These are phyloP conservation scores for Bergia sp. DNA, from an alignment of 92 coral and sea anemone genomes.

Conservation along the genomic window DNA sequence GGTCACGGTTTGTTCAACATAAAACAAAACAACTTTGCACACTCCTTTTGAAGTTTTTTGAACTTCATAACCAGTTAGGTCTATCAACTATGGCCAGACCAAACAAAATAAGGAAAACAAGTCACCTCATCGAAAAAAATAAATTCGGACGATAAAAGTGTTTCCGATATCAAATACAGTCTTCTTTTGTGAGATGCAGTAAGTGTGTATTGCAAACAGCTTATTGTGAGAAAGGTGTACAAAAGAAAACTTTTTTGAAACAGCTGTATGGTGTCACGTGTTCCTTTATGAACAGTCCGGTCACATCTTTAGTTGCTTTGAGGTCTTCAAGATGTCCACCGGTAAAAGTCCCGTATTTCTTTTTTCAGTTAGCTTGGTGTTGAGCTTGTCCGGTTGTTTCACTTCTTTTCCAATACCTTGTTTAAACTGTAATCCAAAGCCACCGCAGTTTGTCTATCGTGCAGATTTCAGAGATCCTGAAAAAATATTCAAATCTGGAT, in stretches of 20 bases:
- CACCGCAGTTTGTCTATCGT: neutral
- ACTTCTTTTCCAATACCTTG: neutral
- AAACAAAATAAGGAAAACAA: too few relatives aligned
- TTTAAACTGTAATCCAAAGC: neutral
- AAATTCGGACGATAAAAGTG: too few relatives aligned
- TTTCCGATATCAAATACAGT: too few relatives aligned
- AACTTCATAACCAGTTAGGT: too few relatives aligned
- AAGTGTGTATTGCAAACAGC: neutral
- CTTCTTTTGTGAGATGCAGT: too few relatives aligned
- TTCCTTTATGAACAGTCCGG: neutral
- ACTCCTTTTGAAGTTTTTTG: too few relatives aligned
- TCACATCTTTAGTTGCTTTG: neutral
- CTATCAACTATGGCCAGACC: too few relatives aligned
- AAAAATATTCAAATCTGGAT: neutral
- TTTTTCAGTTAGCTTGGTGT: neutral
- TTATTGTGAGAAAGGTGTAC: too few relatives aligned
- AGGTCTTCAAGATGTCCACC: neutral
- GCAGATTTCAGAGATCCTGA: neutral
- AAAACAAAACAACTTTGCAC: too few relatives aligned
- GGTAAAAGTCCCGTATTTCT: neutral
- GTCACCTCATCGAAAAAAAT: too few relatives aligned
- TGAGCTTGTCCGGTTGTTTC: neutral
- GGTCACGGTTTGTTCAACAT: too few relatives aligned
- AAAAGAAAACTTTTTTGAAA: too few relatives aligned
- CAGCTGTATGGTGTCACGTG: neutral